Evolutionary conservation across 2,797 vertebrate genomes (phyloP).

Genomic region (Esox lucius): DNA sequence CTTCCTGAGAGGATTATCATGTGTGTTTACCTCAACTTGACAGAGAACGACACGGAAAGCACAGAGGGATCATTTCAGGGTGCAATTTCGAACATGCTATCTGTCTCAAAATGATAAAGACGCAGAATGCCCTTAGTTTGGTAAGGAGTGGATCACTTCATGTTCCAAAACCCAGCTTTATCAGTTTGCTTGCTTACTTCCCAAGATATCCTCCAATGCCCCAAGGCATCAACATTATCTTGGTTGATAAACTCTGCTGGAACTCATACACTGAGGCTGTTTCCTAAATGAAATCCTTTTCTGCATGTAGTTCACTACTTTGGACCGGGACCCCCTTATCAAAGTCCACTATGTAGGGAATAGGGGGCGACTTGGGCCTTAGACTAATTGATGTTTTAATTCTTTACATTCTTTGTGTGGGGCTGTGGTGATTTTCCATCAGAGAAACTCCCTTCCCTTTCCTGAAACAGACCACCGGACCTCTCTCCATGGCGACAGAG

Average conservation of each 20-base stretch:
- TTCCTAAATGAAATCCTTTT: neutral
- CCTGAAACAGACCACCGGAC: conserved; percentile 54
- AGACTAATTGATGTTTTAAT: conserved; percentile 18
- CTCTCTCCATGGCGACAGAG: conserved; percentile 38
- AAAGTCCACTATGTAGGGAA: neutral
- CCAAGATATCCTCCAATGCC: conserved; percentile 51
- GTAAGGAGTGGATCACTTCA: conserved; percentile 29
- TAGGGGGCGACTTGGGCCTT: neutral
- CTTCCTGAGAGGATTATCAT: neutral
- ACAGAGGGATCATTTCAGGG: neutral
- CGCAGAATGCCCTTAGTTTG: neutral
- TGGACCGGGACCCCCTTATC: neutral
- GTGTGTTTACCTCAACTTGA: no score
- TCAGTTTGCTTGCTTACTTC: conserved; percentile 53
- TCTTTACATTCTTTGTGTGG: conserved; percentile 27
- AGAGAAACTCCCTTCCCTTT: conserved; percentile 47
- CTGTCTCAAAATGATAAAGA: conserved; percentile 44
- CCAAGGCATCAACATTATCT: conserved; percentile 32
- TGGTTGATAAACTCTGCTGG: conserved; percentile 13
- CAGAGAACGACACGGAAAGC: no score
- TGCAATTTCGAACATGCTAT: neutral
- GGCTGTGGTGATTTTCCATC: conserved; percentile 36
- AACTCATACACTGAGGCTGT: conserved; percentile 18
- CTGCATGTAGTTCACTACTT: neutral
- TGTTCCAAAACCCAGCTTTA: conserved; percentile 66